phyloP scores from a whole-genome alignment of 2,113 vertebrate species.

The Brachypodius melanocephalos region DNA sequence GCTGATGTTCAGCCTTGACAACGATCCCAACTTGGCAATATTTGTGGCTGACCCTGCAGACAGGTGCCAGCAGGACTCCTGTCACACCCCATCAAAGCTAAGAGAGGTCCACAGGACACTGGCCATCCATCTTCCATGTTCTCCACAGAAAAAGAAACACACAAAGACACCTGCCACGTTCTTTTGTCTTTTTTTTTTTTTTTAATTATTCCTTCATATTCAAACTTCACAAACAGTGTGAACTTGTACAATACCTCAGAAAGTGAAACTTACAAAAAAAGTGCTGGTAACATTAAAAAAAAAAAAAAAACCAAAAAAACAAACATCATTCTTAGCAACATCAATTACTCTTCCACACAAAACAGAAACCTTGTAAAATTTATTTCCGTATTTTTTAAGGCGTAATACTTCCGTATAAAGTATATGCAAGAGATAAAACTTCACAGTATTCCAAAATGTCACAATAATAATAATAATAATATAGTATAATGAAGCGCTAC shows the following conservation, averaged over 20 bases:
- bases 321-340: conserved; percentile 89
- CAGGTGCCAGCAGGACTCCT: not conserved
- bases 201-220: conserved; percentile 89
- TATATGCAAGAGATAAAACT: conserved; percentile 90
- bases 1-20: not conserved
- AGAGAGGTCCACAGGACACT: not conserved
- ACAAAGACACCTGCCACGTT: conserved; percentile 44
- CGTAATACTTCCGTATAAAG: conserved; percentile 89
- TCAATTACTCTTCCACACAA: conserved; percentile 89
- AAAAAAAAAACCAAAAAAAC: conserved; percentile 77
- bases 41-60: not conserved
- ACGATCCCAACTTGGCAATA: accelerated
- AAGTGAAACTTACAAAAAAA: conserved; percentile 90
- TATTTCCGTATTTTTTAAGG: conserved; percentile 87
- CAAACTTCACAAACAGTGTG: conserved; percentile 90
- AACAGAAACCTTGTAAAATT: conserved; percentile 90
- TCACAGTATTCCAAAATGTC: conserved; percentile 90
- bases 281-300: conserved; percentile 86
- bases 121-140: accelerated
- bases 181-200: conserved; percentile 69
- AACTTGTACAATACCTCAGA: conserved; percentile 88
- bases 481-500: conserved; percentile 88
- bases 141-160: conserved; percentile 9
- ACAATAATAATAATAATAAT: conserved; percentile 84
- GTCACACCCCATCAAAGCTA: accelerated